Evolutionary conservation across 2,888 invertebrate genomes (phyloP), one percentile per base, ranked within the genome.

Genomic region (Anarsia innoxiella): DNA sequence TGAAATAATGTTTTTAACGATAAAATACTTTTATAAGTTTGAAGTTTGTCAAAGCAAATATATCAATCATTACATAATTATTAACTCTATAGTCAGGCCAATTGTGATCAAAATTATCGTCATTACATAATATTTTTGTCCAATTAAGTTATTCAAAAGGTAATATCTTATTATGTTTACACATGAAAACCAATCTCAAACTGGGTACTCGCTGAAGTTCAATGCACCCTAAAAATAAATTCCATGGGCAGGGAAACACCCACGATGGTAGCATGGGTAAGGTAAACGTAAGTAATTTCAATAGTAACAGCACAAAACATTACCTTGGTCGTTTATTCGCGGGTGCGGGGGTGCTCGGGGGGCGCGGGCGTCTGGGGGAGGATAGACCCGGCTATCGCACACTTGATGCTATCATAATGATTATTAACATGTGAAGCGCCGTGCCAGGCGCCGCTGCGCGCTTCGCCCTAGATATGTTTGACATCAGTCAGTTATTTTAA

Each of bases 381-480:
- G 64, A 56, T 60, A 64, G 64, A 54, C 63, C n/a, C 55, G 68
- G 73, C 78, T 76, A 78, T 78, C 79, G 82, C 75, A 78, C 72
- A 80, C 80, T 83, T 79, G 83, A 83, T 83, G 72, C 69, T 82
- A 84, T 83, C 82, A 82, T 78, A 80, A 83, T 79, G 82, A 83
- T 83, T 82, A 84, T 83, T 82, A 82, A 84, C 82, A 82, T 82
- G 84, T 82, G 78, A 76, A 70, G 66, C 67, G 47, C 66, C 56
- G 78, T 82, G 57, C 85, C 79, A 75, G 78, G 33, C 33, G 74
- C 71, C 64, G 70, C 59, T 65, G 63, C 63, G 66, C 66, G 69
- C 65, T 57, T 51, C 61, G 66, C 72, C 75, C 83, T 68, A 76
- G 78, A 80, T 79, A 82, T 82, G 76, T 82, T 83, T 83, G 82